Base-by-base conservation (phyloP, 2,888 invertebrate species). In the Xestia rhomboidea region DNA sequence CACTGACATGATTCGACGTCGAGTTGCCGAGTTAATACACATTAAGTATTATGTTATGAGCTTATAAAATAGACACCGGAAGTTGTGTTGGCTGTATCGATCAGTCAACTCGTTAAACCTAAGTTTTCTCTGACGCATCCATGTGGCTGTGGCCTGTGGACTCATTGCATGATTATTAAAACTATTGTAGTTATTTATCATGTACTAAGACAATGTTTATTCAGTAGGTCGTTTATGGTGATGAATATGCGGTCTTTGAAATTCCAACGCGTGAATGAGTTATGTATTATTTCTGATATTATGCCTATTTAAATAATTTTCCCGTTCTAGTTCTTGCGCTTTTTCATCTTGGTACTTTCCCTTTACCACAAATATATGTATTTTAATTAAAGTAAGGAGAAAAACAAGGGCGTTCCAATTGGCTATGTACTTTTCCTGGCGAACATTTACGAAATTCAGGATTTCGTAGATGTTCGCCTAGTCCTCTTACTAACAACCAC, bases 61-160 rank as follows among this genome's bases (percentile, higher is more conserved):
- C 84, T 81, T 86, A 86, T 85, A 83, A 78, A 81, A 87, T 83
- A 89, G 88, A 79, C 91, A 89, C 91, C 93, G 95, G 94, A 95
- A 94, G 92, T 92, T 88, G 86, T 80, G 83, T 80, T 84, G 88
- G 79, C 85, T 89, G 87, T 87, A 91, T 90, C 89, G 85, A 89
- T 91, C 76, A 70, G 46, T 77, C 74, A 66, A 79, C 67, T 68
- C 82, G 77, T 84, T 84, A 81, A 85, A 76, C 87, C 83, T 78
- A 76, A 74, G 81, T 71, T 46, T 46, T 18, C 64, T 75, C 76
- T 89, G 89, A 90, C 89, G 87, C 90, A 91, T 79, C 71, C 70
- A 30, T 76, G 85, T 78, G 82, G 78, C 66, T 69, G 86, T 73
- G 79, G 82, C 77, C 66, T 69, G 86, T 73, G 79, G 77, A 80